Evolutionary conservation across 1,140 invertebrate genomes (phyloP).

Genomic region (Danaus plexippus): DNA sequence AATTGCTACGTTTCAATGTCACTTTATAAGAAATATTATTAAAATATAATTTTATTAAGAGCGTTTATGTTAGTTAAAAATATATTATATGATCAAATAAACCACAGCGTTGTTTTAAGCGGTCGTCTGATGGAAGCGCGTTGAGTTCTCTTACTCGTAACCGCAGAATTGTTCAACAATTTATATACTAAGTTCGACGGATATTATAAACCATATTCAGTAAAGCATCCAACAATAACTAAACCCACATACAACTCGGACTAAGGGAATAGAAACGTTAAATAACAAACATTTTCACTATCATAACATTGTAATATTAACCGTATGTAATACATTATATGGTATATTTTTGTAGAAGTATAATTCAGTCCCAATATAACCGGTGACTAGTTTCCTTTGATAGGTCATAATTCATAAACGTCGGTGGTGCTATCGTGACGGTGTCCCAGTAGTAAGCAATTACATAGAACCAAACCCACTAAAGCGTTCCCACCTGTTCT

Average conservation of each 20-base stretch:
- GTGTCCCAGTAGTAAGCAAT: slow-evolving; percentile 50
- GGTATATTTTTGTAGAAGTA: too few species aligned
- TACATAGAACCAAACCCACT: slow-evolving; percentile 55
- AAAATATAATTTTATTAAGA: too few species aligned
- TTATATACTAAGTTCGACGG: slow-evolving; percentile 15
- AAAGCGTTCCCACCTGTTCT: slow-evolving; percentile 60
- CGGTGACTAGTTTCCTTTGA: slow-evolving; percentile 16
- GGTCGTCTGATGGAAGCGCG: slow-evolving; percentile 9
- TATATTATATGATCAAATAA: neutral
- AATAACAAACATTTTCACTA: slow-evolving; percentile 18
- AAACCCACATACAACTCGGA: slow-evolving; percentile 26
- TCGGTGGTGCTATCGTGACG: slow-evolving; percentile 43
- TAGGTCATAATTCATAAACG: slow-evolving; percentile 28
- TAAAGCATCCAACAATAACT: slow-evolving; percentile 26
- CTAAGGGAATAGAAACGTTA: slow-evolving; percentile 15
- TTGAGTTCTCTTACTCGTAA: slow-evolving; percentile 18
- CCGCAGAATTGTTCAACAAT: slow-evolving; percentile 18
- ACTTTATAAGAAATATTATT: too few species aligned
- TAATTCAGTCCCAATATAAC: too few species aligned
- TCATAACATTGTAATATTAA: slow-evolving; percentile 14
- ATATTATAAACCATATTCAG: slow-evolving; percentile 20
- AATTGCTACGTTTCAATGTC: too few species aligned
- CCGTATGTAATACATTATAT: slow-evolving; percentile 4
- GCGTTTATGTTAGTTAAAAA: too few species aligned
- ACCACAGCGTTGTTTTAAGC: neutral